Evolutionary conservation across 2,888 invertebrate species (phyloP).

Genomic region (Drosophila vallismaia): DNA sequence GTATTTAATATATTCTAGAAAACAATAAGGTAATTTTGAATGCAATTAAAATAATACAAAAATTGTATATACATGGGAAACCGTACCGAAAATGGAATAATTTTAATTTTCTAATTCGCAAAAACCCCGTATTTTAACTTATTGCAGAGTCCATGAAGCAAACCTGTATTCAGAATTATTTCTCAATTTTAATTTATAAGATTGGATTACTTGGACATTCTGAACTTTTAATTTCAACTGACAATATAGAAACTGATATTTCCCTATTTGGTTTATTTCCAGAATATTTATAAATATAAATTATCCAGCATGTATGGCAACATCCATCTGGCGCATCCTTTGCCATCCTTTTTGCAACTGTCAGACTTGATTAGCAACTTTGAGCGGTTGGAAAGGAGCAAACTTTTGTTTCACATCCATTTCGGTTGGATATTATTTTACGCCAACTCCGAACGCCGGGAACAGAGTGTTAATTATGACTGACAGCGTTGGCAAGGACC

Average conservation of each 20-base stretch:
- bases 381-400: slow-evolving; percentile 25
- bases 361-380: slow-evolving; percentile 64
- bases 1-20: background rate
- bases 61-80: too few species aligned
- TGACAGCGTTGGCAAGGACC: slow-evolving; percentile 52
- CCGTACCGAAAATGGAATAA: background rate
- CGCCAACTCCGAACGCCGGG: slow-evolving; percentile 1
- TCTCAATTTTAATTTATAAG: too few species aligned
- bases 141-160: too few species aligned
- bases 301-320: slow-evolving; percentile 1
- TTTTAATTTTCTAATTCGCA: too few species aligned
- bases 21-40: background rate
- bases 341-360: slow-evolving; percentile 37
- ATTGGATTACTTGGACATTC: background rate
- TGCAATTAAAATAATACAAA: background rate
- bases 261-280: background rate
- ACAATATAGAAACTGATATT: background rate
- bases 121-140: too few species aligned
- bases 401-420: slow-evolving; percentile 63
- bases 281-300: background rate
- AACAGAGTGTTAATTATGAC: slow-evolving; percentile 62
- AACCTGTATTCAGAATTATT: too few species aligned
- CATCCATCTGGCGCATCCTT: slow-evolving; percentile 3
- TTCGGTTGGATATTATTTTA: slow-evolving; percentile 53
- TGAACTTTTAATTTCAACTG: background rate